Evolutionary conservation across 2,797 vertebrate species (phyloP).

Genomic region (Sebastolobus alascanus): DNA sequence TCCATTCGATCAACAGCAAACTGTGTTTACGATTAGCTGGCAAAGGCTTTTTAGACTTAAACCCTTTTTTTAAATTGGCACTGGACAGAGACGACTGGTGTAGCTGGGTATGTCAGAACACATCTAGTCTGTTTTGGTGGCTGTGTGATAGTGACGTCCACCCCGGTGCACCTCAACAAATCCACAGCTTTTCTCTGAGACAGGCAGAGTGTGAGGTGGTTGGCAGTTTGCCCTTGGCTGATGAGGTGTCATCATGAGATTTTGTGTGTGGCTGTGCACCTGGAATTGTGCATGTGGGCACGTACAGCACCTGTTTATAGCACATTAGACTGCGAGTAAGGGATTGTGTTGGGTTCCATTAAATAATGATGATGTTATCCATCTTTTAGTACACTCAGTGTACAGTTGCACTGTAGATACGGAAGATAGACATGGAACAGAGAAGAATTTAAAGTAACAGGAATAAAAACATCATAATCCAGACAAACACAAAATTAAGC

Average conservation of each 20-base stretch:
- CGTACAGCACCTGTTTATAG: conserved; percentile 32
- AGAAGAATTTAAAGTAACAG: neutral
- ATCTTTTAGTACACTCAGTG: neutral
- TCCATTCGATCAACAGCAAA: neutral
- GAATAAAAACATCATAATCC: neutral
- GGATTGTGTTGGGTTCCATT: neutral
- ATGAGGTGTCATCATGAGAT: conserved; percentile 66
- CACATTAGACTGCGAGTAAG: neutral
- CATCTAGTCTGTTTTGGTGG: conserved; percentile 48
- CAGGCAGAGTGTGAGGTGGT: conserved; percentile 58
- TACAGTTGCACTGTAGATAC: neutral
- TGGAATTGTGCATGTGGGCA: conserved; percentile 40
- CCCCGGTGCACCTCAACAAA: conserved; percentile 55
- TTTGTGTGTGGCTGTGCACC: conserved; percentile 51
- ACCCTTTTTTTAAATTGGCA: neutral
- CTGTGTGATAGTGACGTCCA: conserved; percentile 58
- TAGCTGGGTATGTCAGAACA: conserved; percentile 50
- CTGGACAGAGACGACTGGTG: conserved; percentile 6
- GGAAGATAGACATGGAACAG: neutral
- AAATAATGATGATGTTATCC: neutral
- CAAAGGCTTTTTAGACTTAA: neutral
- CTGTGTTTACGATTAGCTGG: neutral
- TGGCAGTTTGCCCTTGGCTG: conserved; percentile 69
- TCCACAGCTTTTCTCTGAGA: conserved; percentile 68
- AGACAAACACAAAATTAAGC: neutral